Evolutionary conservation across 1,140 invertebrate genomes (phyloP).

Genomic region (Venustaconcha ellipsiformis): DNA sequence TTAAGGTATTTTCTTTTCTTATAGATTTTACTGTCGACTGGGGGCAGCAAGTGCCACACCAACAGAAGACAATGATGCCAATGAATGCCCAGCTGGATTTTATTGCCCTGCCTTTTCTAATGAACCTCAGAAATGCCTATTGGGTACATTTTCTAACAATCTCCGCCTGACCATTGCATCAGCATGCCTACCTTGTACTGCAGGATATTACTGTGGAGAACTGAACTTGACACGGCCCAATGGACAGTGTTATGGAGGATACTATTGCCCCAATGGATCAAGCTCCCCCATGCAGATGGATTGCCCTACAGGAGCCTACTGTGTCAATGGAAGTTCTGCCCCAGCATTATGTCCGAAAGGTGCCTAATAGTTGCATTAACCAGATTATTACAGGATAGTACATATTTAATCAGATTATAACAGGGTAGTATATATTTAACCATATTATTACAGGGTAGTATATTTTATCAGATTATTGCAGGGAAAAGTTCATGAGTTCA

Average conservation of each 20-base stretch:
- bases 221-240: conserved; percentile 45
- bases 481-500: no score
- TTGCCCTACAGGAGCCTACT: conserved; percentile 55
- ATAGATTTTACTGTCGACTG: conserved; percentile 61
- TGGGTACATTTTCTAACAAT: conserved; percentile 55
- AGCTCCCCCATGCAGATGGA: conserved; percentile 37
- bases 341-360: conserved; percentile 56
- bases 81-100: conserved; percentile 60
- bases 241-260: conserved; percentile 53
- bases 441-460: no score
- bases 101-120: conserved; percentile 53
- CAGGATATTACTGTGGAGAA: conserved; percentile 56
- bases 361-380: conserved; percentile 19
- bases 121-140: conserved; percentile 61
- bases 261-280: conserved; percentile 56
- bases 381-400: no score
- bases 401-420: no score
- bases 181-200: conserved; percentile 59
- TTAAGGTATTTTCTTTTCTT: conserved; percentile 12
- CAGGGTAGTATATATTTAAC: no score
- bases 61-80: conserved; percentile 53
- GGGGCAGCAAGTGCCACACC: conserved; percentile 58
- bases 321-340: conserved; percentile 46
- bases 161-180: conserved; percentile 38
- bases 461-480: no score